Conservation (phyloP, 2,888 invertebrate genomes). For the Liposcelis brunnea region DNA sequence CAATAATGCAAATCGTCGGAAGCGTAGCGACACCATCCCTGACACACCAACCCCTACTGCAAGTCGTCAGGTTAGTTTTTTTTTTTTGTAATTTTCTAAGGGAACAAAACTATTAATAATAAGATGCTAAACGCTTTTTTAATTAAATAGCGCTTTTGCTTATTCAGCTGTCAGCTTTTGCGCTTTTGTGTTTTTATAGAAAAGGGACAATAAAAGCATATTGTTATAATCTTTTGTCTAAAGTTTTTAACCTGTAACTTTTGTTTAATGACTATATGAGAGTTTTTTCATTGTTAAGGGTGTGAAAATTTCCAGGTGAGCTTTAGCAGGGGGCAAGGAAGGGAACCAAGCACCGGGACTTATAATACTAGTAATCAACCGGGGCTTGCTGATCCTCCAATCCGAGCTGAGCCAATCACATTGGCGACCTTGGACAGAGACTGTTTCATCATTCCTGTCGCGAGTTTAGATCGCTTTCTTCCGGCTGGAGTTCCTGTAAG, state of each 20-base stretch:
- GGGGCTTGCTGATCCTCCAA: constrained; percentile 26
- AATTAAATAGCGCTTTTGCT: too few species aligned
- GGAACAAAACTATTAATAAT: not conserved
- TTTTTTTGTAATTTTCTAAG: not conserved
- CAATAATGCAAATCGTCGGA: constrained; percentile 15
- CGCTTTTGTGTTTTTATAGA: too few species aligned
- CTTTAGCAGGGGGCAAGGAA: constrained; percentile 23
- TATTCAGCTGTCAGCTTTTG: too few species aligned
- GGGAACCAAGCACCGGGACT: constrained; percentile 16
- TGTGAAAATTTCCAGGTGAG: constrained; percentile 28
- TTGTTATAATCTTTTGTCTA: too few species aligned
- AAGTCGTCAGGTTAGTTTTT: constrained; percentile 23
- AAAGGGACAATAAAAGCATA: too few species aligned
- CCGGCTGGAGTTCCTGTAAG: constrained; percentile 76
- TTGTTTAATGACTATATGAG: too few species aligned
- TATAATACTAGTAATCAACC: constrained; percentile 21
- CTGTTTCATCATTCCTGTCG: constrained; percentile 85
- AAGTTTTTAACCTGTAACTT: too few species aligned
- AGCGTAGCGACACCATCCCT: constrained; percentile 14
- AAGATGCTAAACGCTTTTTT: not conserved
- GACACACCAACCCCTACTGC: constrained; percentile 25
- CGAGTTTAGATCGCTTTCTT: constrained; percentile 71
- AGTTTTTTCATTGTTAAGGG: too few species aligned
- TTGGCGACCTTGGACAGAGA: constrained; percentile 70
- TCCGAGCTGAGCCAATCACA: constrained; percentile 49